Evolutionary conservation across 1,140 invertebrate genomes (phyloP), one percentile per base, ranked within the genome.

Genomic region (Hypsibius dujardini): DNA sequence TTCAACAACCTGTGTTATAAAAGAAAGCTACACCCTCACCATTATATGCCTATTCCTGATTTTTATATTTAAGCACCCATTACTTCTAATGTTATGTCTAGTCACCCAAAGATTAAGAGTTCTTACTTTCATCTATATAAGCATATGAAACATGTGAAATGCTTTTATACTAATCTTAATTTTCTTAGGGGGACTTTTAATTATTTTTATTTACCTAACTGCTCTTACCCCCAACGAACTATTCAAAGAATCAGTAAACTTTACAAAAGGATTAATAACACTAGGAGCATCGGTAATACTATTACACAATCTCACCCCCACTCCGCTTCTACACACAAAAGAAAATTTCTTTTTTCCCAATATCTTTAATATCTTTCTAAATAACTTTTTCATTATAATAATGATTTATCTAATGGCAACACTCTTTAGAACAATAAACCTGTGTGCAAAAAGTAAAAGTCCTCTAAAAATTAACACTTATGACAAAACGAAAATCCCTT

Each of bases 151-250:
- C 7, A 56, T 7, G 50, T 56, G n/a, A 56, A 7, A 56, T 7
- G 50, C 50, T 56, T 56, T 56, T 56, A 56, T 56, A 7, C n/a
- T 56, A 56, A 7, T 56, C n/a, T 56, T 56, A 56, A 56, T 56
- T 56, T 56, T 7, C n/a, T 56, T 56, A 56, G 50, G 50, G n/a
- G 50, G 50, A 7, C 50, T 56, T 56, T 7, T 56, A 7, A 56
- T 56, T 56, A 56, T 56, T n/a, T 56, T 56, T 56, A n/a, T 56
- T 56, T 56, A 56, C 50, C n/a, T 56, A 56, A 7, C 50, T n/a
- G 7, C 50, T 56, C 7, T 56, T 7, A 56, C n/a, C n/a, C 50
- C 50, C 7, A 56, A 56, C 50, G 50, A 56, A 56, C 7, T 56
- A 7, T 7, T 56, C 7, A 56, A 56, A 7, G 7, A 7, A 7